A percentile compares a stretch with the other conserved stretches of the same genome.
phyloP scores from a whole-genome alignment of 2,797 vertebrate species.

The Avahi laniger region DNA sequence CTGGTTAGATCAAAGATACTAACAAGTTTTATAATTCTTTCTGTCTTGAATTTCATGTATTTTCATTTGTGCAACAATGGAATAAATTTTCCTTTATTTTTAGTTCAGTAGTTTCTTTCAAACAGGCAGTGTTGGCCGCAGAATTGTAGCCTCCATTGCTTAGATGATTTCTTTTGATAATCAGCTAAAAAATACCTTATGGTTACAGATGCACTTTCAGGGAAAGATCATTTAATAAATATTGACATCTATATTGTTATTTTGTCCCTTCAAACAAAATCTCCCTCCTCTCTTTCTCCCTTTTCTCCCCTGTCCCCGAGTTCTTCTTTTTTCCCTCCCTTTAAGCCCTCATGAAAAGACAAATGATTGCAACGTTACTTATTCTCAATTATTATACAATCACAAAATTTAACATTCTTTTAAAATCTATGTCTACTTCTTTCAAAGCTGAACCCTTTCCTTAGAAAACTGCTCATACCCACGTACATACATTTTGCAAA shows the following conservation, averaged over 20 bases:
- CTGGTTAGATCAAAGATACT: background rate
- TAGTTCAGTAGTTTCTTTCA: background rate
- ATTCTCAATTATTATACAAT: background rate
- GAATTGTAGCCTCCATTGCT: background rate
- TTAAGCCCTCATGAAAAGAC: background rate
- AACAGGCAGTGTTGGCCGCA: background rate
- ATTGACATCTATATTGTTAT: background rate
- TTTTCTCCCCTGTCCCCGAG: background rate
- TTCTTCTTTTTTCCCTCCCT: background rate
- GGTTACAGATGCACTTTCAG: background rate
- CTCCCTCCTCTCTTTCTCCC: background rate
- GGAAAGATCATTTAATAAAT: background rate
- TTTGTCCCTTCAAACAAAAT: background rate
- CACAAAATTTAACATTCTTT: slow-evolving; percentile 11
- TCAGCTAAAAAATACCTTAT: background rate
- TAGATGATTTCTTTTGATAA: background rate
- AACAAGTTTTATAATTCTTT: background rate
- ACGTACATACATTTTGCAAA: background rate
- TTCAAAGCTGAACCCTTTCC: slow-evolving; percentile 23
- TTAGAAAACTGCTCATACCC: background rate
- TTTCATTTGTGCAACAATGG: background rate
- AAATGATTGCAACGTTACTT: background rate
- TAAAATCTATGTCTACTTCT: background rate
- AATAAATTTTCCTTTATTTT: background rate
- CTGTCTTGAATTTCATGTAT: background rate